Evolutionary conservation across 1,140 invertebrate species (phyloP), one percentile per base, ranked within the genome.

Genomic region (Bradynema listronoti): DNA sequence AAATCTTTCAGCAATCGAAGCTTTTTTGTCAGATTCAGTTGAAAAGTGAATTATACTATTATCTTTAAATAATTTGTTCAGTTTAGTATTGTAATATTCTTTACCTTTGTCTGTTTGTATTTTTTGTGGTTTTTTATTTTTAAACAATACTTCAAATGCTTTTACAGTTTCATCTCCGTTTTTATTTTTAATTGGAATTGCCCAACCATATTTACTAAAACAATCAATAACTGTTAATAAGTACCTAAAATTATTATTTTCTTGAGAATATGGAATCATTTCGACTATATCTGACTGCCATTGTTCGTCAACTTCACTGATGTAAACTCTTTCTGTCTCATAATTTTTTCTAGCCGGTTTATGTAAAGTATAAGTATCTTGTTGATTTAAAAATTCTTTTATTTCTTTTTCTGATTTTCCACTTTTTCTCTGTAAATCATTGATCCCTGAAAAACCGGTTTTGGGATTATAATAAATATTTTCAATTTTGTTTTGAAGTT

Each of bases 141-240:
- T 59, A 64, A 70, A 79, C 46, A 65, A 63, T 52, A 56, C 68
- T 62, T 52, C 39, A 59, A 78, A 69, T n/a, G 60, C 65, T 9
- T 65, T 11, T 16, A 57, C 33, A 11, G 69, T 56, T 66, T 53
- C 60, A 52, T 49, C 29, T 24, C 61, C 77, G 49, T 54, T 79
- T 75, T 83, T 83, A n/a, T 61, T 75, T 78, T 81, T 81, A 30
- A 83, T 16, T 4, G 79, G 76, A 22, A 76, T 39, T n/a, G 74
- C 75, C 77, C 76, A 83, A 22, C 79, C 78, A 68, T 71, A 80
- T 73, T 81, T 83, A 49, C 73, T 77, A 67, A 81, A 81, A 25
- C 66, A 61, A 68, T 82, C 79, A 55, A 83, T 82, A 5, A 80
- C 71, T 27, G 72, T 78, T 51, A 83, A 63, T 24, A 83, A 67